phyloP scores from a whole-genome alignment of 1,140 invertebrate species.

The Melanaphis sacchari region DNA sequence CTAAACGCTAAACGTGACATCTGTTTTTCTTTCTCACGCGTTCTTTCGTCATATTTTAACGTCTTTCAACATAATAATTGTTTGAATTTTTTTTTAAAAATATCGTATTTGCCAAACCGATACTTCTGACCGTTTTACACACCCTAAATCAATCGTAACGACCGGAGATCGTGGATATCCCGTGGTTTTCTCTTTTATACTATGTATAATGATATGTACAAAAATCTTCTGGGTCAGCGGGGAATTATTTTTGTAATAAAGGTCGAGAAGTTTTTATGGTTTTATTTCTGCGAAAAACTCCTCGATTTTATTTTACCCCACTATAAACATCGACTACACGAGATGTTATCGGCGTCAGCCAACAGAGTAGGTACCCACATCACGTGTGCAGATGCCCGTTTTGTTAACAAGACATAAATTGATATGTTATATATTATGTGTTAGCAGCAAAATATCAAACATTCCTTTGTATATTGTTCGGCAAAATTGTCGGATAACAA shows the following conservation, averaged over 20 bases:
- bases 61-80: background rate
- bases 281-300: background rate
- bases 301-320: background rate
- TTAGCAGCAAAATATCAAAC: background rate
- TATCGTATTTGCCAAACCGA: background rate
- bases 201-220: background rate
- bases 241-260: background rate
- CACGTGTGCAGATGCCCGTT: conserved; percentile 27
- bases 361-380: conserved; percentile 2
- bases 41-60: background rate
- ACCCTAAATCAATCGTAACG: background rate
- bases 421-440: background rate
- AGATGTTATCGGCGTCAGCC: background rate
- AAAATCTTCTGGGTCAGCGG: background rate
- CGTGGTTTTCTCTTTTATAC: background rate
- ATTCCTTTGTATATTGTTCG: background rate
- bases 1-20: background rate
- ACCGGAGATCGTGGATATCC: background rate
- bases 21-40: background rate
- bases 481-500: background rate
- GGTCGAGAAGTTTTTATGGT: background rate
- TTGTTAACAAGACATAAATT: conserved; percentile 19
- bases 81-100: background rate
- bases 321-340: background rate
- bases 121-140: background rate